Evolutionary conservation across 2,797 vertebrate genomes (phyloP).

Genomic region (Mormyrops attenuatus): DNA sequence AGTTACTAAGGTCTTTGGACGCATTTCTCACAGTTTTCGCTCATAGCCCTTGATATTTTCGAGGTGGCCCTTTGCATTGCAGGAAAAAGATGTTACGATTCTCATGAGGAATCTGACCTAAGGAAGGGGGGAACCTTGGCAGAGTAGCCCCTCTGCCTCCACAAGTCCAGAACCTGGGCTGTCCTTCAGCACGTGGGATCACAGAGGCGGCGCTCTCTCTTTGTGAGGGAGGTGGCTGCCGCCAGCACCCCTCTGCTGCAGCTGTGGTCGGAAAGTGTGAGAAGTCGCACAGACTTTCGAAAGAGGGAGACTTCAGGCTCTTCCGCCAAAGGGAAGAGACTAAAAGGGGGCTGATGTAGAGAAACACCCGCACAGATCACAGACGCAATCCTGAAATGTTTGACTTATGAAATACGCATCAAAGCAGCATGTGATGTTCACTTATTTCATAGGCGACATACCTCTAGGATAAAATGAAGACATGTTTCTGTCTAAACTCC

Average conservation of each 20-base stretch:
- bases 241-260: conserved; percentile 12
- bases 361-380: conserved; percentile 2
- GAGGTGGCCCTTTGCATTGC: not conserved
- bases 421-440: not conserved
- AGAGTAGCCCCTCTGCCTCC: not conserved
- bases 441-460: not conserved
- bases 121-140: not conserved
- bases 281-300: conserved; percentile 21
- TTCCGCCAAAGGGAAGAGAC: not conserved
- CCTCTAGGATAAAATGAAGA: not conserved
- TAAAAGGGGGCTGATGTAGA: not conserved
- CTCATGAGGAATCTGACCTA: not conserved
- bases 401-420: not conserved
- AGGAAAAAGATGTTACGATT: not conserved
- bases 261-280: conserved; percentile 25
- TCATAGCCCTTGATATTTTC: not conserved
- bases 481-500: not conserved
- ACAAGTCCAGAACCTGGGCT: not conserved
- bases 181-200: not conserved
- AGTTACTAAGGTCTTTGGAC: not conserved
- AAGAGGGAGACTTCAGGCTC: not conserved
- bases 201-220: not conserved
- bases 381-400: not conserved
- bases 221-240: not conserved
- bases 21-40: not conserved